Conservation (phyloP, 2,113 vertebrate genomes). For the Meriones unguiculatus region DNA sequence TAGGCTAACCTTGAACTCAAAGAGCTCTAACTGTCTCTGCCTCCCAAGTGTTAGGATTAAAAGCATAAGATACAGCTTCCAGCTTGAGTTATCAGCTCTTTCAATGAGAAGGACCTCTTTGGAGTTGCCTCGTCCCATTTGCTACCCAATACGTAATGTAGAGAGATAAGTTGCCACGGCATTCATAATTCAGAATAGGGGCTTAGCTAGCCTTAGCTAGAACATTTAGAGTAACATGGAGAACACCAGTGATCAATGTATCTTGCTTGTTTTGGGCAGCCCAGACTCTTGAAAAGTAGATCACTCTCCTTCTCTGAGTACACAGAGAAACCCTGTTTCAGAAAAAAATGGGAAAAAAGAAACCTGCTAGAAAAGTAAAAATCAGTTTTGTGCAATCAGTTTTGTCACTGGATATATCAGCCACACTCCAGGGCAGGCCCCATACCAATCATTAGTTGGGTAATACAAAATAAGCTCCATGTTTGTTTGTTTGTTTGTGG, state of each 20-base stretch:
- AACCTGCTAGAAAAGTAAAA: neutral
- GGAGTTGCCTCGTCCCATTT: slow-evolving; percentile 33
- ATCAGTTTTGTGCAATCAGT: neutral
- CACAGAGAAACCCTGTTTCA: neutral
- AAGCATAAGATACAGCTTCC: neutral
- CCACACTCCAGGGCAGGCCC: neutral
- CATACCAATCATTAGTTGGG: neutral
- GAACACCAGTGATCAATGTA: neutral
- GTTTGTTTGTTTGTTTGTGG: neutral
- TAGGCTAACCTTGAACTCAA: neutral
- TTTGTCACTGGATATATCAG: neutral
- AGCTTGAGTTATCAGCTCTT: neutral
- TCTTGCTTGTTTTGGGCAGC: neutral
- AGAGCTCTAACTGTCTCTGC: neutral
- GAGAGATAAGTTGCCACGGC: slow-evolving; percentile 26
- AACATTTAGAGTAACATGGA: neutral
- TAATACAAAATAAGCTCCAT: neutral
- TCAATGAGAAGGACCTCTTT: slow-evolving; percentile 42
- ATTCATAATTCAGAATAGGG: neutral
- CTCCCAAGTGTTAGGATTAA: neutral
- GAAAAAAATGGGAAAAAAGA: neutral
- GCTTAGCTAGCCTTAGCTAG: neutral
- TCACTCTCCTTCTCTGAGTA: neutral
- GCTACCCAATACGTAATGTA: neutral
- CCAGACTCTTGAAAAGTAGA: slow-evolving; percentile 19